Conservation (phyloP, 2,113 vertebrate species). For the Cyprinus carpio region DNA sequence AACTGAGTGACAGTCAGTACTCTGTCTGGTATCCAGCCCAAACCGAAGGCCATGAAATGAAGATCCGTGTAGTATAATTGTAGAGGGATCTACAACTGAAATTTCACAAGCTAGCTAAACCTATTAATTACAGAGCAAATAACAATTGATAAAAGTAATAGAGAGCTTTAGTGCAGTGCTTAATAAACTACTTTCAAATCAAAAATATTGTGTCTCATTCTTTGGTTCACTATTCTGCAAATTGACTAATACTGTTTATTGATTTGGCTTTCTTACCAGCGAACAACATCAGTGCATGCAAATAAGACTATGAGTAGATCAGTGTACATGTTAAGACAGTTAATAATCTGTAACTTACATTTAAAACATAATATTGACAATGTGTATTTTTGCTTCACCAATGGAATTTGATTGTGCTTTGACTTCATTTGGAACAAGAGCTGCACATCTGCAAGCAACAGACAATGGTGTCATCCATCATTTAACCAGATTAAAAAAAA, state of each 20-base stretch:
- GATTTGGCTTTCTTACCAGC: neutral
- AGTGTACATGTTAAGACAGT: neutral
- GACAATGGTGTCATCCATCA: neutral
- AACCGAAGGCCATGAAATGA: neutral
- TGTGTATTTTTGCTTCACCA: neutral
- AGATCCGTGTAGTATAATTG: neutral
- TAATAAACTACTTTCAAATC: conserved; percentile 12
- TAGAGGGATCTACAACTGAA: neutral
- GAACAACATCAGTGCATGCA: neutral
- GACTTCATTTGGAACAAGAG: neutral
- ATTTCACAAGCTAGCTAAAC: neutral
- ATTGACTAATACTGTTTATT: conserved; percentile 3
- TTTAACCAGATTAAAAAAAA: too few species aligned
- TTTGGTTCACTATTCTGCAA: neutral
- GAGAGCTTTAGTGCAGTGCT: neutral
- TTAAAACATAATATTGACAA: neutral
- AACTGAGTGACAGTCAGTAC: neutral
- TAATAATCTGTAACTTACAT: neutral
- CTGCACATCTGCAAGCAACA: neutral
- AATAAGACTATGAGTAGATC: neutral
- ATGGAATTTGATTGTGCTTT: too few species aligned
- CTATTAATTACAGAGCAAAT: conserved; percentile 8
- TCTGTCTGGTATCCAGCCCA: neutral
- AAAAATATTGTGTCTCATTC: neutral
- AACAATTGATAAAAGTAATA: conserved; percentile 1